Percentiles rank a stretch among this genome's conserved stretches.
These are phyloP conservation scores for Dioctria linearis DNA, from an alignment of 2,888 invertebrate species.

Conservation along the genomic window DNA sequence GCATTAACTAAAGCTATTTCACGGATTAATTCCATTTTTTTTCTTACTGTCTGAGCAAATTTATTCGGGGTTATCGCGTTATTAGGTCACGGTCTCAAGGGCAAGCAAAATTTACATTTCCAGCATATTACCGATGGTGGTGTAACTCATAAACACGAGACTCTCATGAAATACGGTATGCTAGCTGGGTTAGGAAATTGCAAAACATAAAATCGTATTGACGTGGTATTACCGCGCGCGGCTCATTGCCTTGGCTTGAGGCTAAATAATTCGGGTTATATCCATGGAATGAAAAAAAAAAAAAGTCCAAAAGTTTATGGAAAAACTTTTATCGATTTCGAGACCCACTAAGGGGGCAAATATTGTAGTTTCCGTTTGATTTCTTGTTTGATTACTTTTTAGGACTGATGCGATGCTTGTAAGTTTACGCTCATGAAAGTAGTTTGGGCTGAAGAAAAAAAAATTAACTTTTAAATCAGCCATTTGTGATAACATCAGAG, in stretches of 20 bases:
- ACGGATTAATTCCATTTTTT: conserved; percentile 2
- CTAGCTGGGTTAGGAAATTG: neutral
- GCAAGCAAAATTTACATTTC: conserved; percentile 29
- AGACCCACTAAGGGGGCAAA: neutral
- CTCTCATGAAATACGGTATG: neutral
- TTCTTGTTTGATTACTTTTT: conserved; percentile 1
- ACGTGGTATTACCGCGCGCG: neutral
- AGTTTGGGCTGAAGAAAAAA: too few species aligned
- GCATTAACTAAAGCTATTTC: neutral
- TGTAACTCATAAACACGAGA: conserved; percentile 14
- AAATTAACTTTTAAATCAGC: too few species aligned
- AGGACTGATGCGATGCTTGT: neutral
- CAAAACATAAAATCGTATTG: conserved; percentile 26
- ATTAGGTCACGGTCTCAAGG: conserved; percentile 47
- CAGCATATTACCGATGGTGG: neutral
- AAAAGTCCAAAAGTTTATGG: neutral
- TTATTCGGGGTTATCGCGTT: conserved; percentile 16
- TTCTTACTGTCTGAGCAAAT: neutral
- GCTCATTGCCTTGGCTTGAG: neutral
- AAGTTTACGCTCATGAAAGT: too few species aligned
- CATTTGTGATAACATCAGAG: too few species aligned
- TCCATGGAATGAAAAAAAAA: neutral
- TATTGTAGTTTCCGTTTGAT: conserved; percentile 4
- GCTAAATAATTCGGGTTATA: neutral
- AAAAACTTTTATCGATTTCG: neutral